A percentile compares a stretch with the other conserved stretches of the same genome.
Evolutionary conservation across 2,888 invertebrate species (phyloP).

Genomic region (Neria commutata): DNA sequence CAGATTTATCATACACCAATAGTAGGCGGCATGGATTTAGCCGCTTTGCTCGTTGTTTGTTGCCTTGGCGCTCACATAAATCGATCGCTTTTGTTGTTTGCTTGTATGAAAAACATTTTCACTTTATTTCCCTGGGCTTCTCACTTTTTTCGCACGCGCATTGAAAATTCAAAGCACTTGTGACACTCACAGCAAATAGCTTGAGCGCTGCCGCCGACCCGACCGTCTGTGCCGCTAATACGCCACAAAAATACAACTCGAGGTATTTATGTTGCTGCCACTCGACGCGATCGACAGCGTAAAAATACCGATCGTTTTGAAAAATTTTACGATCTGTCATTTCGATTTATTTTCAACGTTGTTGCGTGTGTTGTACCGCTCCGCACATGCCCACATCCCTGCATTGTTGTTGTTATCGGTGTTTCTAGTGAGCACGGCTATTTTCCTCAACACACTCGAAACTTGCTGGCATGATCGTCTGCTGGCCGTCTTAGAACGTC

Average conservation of each 20-base stretch:
- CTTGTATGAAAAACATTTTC: neutral
- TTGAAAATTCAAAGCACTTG: neutral
- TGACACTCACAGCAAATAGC: neutral
- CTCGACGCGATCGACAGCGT: conserved; percentile 25
- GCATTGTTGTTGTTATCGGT: neutral
- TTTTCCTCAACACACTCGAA: neutral
- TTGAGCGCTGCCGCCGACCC: neutral
- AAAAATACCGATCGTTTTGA: conserved; percentile 43
- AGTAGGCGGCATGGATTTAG: neutral
- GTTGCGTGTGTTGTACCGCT: conserved; percentile 5
- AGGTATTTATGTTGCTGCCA: too few species aligned
- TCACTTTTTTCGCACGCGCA: neutral
- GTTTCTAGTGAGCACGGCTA: conserved; percentile 25
- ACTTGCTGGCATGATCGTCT: conserved; percentile 38
- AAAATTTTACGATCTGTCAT: conserved; percentile 62
- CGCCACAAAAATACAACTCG: too few species aligned
- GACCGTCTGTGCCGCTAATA: too few species aligned
- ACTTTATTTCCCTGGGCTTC: neutral
- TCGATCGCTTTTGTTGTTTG: neutral
- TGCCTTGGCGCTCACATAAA: neutral
- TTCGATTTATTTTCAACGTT: conserved; percentile 59
- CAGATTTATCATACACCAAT: neutral
- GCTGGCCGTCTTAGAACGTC: conserved; percentile 36
- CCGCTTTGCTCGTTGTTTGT: neutral
- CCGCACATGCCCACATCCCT: too few species aligned